Conservation (phyloP, 1,140 invertebrate species). For the Centruroides vittatus region DNA sequence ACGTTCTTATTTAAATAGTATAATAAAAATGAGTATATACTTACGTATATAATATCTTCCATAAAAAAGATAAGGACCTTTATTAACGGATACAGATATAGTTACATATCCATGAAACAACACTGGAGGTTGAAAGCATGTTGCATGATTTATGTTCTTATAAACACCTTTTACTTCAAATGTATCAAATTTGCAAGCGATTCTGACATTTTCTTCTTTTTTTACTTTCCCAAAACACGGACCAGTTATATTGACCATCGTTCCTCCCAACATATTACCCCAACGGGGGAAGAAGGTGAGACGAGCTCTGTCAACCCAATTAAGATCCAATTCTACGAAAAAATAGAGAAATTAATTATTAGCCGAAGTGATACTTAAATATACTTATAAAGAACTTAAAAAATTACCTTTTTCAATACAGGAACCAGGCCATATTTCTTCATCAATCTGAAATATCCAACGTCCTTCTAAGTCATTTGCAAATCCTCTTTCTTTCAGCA, state of each 20-base stretch:
- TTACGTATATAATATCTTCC: conserved; percentile 81
- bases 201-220: conserved; percentile 40
- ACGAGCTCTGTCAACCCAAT: conserved; percentile 35
- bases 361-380: conserved; percentile 17
- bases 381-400: conserved; percentile 11
- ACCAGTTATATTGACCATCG: conserved; percentile 85
- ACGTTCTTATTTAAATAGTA: neutral
- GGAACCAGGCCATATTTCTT: conserved; percentile 78
- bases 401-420: conserved; percentile 38
- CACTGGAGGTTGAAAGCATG: conserved; percentile 76
- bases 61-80: conserved; percentile 72
- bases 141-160: conserved; percentile 49
- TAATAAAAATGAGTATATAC: conserved; percentile 18
- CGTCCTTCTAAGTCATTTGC: conserved; percentile 74
- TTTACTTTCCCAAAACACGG: conserved; percentile 51
- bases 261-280: conserved; percentile 89
- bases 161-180: conserved; percentile 23
- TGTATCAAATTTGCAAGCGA: conserved; percentile 47
- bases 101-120: conserved; percentile 80
- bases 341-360: neutral
- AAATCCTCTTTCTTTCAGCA: conserved; percentile 65
- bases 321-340: conserved; percentile 18
- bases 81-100: conserved; percentile 65
- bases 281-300: conserved; percentile 81
- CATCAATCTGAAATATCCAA: conserved; percentile 88